Conservation (phyloP, 2,888 invertebrate species). For the Habrosyne pyritoides region DNA sequence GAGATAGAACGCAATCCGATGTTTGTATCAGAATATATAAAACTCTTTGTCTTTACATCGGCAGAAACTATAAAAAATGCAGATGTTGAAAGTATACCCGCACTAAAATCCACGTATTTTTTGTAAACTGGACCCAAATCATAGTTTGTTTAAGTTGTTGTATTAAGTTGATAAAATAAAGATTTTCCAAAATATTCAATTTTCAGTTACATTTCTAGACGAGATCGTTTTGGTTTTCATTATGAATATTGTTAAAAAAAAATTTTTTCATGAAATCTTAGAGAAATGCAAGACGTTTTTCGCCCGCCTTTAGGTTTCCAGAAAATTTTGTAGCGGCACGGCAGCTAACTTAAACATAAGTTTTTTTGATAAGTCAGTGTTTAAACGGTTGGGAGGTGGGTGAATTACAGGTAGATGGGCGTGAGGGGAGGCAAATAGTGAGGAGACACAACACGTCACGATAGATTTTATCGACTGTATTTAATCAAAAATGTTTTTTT, state of each 20-base stretch:
- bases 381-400: constrained; percentile 76
- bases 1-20: constrained; percentile 27
- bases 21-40: constrained; percentile 48
- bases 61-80: too few species aligned
- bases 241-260: constrained; percentile 12
- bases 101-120: too few species aligned
- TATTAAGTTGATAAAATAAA: too few species aligned
- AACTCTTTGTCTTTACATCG: constrained; percentile 35
- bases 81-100: too few species aligned
- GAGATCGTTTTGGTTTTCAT: constrained; percentile 32
- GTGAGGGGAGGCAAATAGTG: constrained; percentile 61
- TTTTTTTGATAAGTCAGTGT: constrained; percentile 83
- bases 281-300: constrained; percentile 32
- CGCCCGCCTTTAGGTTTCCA: constrained; percentile 42
- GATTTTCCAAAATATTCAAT: too few species aligned
- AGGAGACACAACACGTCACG: constrained; percentile 19
- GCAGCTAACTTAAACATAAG: constrained; percentile 78
- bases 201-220: too few species aligned
- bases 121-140: too few species aligned
- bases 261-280: not conserved
- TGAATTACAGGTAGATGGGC: constrained; percentile 75
- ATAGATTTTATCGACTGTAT: constrained; percentile 36
- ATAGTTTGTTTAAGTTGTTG: too few species aligned
- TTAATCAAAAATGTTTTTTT: not conserved
- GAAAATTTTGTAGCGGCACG: constrained; percentile 70